Evolutionary conservation across 2,797 vertebrate species (phyloP), one percentile per base, ranked within the genome.

Genomic region (Falco naumanni): DNA sequence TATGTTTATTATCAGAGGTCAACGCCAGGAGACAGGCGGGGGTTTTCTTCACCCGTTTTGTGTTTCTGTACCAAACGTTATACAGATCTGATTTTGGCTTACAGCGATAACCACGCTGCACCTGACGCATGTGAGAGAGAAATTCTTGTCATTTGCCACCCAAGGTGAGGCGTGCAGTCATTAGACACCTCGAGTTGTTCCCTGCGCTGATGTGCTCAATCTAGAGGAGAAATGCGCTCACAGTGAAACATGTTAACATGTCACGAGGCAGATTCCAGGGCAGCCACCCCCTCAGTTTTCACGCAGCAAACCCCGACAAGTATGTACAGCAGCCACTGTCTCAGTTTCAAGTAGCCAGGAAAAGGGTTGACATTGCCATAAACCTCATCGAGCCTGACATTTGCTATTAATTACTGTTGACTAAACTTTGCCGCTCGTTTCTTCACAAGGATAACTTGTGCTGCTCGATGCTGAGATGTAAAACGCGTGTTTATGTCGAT

Each of bases 161-260:
- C 19, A 10, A 11, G 24, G n/a, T 15, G 45, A 22, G 34, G n/a
- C 0, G 0, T 4, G 22, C 18, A 13, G 57, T 22, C 1, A 0
- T 2, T 2, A 22, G 34, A 9, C 9, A 39, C 37, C 17, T 4
- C 2, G 1, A 33, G 37, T 11, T 9, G 2, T 21, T 63, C 31
- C 33, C 31, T 1, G 0, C 31, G 13, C 13, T 3, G 0, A 9
- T 0, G 1, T 1, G 10, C 28, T 13, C 16, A 4, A 2, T 0
- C 25, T 6, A 16, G 2, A 61, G 14, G 0, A 26, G 21, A 41
- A n/a, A 14, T 3, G 4, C 1, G 20, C 29, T 10, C 3, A 4
- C 10, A n/a, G 18, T 2, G 9, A 25, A 43, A 48, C 29, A 8
- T 0, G 5, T 20, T 5, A 17, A 39, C 22, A 17, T 1, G 10